Evolutionary conservation across 2,113 vertebrate genomes (phyloP).

Genomic region (Anguilla japonica): DNA sequence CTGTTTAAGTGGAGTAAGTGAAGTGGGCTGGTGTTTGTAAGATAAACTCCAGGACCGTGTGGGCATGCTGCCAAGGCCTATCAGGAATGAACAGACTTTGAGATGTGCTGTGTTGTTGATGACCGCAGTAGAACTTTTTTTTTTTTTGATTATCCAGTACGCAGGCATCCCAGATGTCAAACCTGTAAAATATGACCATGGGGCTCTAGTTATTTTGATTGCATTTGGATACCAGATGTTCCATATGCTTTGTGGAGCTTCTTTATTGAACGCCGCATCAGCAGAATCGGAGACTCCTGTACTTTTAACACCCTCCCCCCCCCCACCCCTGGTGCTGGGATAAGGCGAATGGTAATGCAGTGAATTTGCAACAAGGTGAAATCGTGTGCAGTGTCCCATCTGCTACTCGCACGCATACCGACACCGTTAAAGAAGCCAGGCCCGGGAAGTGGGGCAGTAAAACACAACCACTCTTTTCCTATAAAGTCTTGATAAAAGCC

Average conservation of each 20-base stretch:
- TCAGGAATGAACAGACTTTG: not conserved
- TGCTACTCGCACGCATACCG: not conserved
- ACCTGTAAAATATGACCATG: slow-evolving; percentile 21
- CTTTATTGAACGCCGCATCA: slow-evolving; percentile 21
- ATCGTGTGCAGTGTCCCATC: not conserved
- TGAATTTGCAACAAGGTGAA: not conserved
- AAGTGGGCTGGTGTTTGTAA: not conserved
- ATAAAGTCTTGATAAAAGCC: not conserved
- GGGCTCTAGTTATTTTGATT: slow-evolving; percentile 19
- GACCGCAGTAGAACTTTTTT: not conserved
- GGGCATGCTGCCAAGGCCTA: not conserved
- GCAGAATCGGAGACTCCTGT: slow-evolving; percentile 18
- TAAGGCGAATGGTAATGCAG: slow-evolving; percentile 3
- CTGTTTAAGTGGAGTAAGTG: not conserved
- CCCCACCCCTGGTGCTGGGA: not conserved
- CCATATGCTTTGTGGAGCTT: slow-evolving; percentile 8
- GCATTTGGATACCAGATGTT: slow-evolving; percentile 43
- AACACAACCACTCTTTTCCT: not conserved
- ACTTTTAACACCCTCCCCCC: not conserved
- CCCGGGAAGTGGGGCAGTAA: not conserved
- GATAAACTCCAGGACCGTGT: not conserved
- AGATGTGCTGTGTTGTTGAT: not conserved
- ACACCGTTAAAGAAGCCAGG: not conserved
- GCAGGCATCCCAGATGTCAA: not conserved
- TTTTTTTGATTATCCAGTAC: not conserved